Conservation (phyloP, 2,888 invertebrate species). For the Sylvicola cinctus region DNA sequence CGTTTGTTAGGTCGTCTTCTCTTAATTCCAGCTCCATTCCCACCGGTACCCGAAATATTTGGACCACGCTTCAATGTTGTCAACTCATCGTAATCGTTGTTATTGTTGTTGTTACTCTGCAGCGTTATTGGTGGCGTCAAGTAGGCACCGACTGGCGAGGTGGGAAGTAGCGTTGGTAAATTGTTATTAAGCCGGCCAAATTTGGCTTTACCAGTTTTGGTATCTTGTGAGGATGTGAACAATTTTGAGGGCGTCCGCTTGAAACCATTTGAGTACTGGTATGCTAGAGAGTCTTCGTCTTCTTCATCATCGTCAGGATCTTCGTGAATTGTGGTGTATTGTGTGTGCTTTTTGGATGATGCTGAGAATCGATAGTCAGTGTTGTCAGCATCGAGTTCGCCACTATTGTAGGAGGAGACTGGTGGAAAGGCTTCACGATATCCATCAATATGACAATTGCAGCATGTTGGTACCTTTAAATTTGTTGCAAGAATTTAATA, state of each 20-base stretch:
- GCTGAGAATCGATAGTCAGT: constrained; percentile 14
- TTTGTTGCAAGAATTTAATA: not conserved
- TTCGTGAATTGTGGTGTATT: constrained; percentile 10
- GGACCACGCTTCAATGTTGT: constrained; percentile 1
- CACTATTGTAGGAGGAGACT: constrained; percentile 6
- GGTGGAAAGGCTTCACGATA: constrained; percentile 49
- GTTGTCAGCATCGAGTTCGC: constrained; percentile 19
- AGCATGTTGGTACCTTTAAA: constrained; percentile 50
- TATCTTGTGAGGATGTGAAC: not conserved
- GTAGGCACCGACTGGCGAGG: constrained; percentile 18
- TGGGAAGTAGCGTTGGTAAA: not conserved
- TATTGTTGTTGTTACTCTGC: too few relatives aligned
- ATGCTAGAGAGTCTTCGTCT: constrained; percentile 9
- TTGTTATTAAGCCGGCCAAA: too few relatives aligned
- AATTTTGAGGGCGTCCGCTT: constrained; percentile 7
- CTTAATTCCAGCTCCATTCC: not conserved
- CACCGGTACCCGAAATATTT: too few relatives aligned
- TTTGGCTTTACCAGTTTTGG: not conserved
- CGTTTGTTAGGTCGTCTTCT: not conserved
- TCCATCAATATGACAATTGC: constrained; percentile 62
- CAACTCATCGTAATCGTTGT: constrained; percentile 1
- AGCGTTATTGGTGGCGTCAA: constrained; percentile 19
- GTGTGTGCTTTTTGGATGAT: constrained; percentile 3
- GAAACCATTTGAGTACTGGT: constrained; percentile 11
- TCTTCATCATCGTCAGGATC: constrained; percentile 11